Percentiles rank a stretch among this genome's conserved stretches.
Evolutionary conservation across 1,140 invertebrate genomes (phyloP).

Genomic region (Trichonephila inaurata): DNA sequence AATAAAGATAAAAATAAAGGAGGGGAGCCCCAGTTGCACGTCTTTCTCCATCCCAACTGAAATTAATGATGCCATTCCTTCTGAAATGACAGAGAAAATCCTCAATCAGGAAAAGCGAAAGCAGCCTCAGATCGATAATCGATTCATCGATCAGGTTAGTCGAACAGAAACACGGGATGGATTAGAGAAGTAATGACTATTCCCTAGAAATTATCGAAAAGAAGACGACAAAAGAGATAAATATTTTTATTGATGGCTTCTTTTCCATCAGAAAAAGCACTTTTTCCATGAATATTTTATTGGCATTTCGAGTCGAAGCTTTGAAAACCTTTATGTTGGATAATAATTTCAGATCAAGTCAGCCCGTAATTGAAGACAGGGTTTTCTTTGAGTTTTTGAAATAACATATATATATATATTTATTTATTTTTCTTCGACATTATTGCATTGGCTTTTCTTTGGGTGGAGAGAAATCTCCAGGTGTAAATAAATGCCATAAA

Average conservation of each 20-base stretch:
- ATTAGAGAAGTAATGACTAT: conserved; percentile 72
- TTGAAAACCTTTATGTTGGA: background rate
- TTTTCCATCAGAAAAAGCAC: conserved; percentile 1
- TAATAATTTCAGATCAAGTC: background rate
- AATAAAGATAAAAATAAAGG: conserved; percentile 27
- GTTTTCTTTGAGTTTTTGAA: no score
- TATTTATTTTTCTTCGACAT: no score
- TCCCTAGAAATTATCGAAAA: conserved; percentile 66
- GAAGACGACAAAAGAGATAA: conserved; percentile 50
- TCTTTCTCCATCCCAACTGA: conserved; percentile 45
- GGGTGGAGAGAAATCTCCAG: no score
- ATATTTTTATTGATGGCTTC: conserved; percentile 53
- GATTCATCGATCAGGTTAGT: conserved; percentile 69
- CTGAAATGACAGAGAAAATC: conserved; percentile 69
- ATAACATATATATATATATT: no score
- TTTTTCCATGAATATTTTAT: conserved; percentile 50
- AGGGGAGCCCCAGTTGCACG: background rate
- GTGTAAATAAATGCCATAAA: no score
- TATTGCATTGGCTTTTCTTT: no score
- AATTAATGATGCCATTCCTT: conserved; percentile 75
- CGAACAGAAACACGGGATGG: conserved; percentile 36
- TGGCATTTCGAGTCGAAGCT: conserved; percentile 1
- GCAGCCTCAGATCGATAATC: conserved; percentile 62
- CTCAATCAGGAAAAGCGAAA: conserved; percentile 64
- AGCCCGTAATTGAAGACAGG: background rate